Conservation (phyloP, 2,888 invertebrate genomes). For the Limenitis arthemis region DNA sequence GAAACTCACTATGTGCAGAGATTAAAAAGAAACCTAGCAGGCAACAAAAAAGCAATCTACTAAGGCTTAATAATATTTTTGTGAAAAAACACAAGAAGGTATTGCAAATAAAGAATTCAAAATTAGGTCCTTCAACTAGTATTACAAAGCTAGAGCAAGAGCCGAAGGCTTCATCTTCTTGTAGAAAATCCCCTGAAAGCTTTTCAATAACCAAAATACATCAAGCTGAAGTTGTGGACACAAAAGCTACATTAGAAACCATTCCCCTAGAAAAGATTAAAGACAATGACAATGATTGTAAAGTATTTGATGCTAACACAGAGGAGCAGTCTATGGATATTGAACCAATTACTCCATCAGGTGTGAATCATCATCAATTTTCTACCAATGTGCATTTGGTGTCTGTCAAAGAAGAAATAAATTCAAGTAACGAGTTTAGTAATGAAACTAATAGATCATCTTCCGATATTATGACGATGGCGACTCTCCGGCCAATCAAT, state of each 20-base stretch:
- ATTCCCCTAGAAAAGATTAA: conserved; percentile 47
- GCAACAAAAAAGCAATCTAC: conserved; percentile 25
- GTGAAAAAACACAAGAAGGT: conserved; percentile 62
- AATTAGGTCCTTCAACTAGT: conserved; percentile 27
- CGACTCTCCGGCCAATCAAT: conserved; percentile 55
- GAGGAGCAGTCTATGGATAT: conserved; percentile 59
- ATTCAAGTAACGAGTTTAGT: conserved; percentile 51
- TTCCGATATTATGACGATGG: conserved; percentile 38
- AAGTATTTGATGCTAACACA: conserved; percentile 50
- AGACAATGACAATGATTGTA: conserved; percentile 34
- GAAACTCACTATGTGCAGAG: conserved; percentile 23
- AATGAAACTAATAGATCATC: conserved; percentile 41
- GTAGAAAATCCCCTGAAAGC: conserved; percentile 42
- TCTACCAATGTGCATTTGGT: conserved; percentile 36
- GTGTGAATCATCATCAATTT: conserved; percentile 33
- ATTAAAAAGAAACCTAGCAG: conserved; percentile 37
- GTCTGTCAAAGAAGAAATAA: conserved; percentile 56
- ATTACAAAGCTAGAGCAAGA: conserved; percentile 29
- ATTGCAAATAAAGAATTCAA: conserved; percentile 59
- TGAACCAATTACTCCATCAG: conserved; percentile 43
- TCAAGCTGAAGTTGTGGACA: conserved; percentile 20
- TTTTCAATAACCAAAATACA: conserved; percentile 47
- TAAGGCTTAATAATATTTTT: conserved; percentile 58
- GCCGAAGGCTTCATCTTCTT: conserved; percentile 44
- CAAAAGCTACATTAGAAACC: conserved; percentile 38